Percentiles rank a stretch among this genome's conserved stretches.
Conservation (phyloP, 1,140 invertebrate genomes). For the Drosophila insularis region DNA sequence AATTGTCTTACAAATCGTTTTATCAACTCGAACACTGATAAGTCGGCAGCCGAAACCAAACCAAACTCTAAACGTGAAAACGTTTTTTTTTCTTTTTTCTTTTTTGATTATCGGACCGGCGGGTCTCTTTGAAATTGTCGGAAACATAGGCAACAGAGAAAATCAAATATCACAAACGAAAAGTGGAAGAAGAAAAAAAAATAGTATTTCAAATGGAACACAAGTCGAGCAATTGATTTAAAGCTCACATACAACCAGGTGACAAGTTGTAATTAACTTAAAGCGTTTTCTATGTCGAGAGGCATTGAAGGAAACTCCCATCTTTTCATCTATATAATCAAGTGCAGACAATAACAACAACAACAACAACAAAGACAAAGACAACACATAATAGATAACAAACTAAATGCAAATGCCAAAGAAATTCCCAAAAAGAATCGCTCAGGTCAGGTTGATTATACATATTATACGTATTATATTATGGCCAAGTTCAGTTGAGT, state of each 20-base stretch:
- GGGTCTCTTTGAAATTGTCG: slow-evolving; percentile 61
- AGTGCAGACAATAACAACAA: neutral
- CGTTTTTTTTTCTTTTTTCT: slow-evolving; percentile 15
- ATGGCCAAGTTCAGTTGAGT: slow-evolving; percentile 21
- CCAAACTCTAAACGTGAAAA: slow-evolving; percentile 42
- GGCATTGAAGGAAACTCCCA: neutral
- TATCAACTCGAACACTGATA: slow-evolving; percentile 67
- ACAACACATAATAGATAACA: neutral
- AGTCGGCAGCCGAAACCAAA: slow-evolving; percentile 29
- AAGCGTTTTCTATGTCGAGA: slow-evolving; percentile 47
- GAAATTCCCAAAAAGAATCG: slow-evolving; percentile 6
- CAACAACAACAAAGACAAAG: neutral
- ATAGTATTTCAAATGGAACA: slow-evolving; percentile 41
- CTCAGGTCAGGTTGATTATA: too few species aligned
- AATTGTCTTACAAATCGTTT: slow-evolving; percentile 80
- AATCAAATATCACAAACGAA: slow-evolving; percentile 24
- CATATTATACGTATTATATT: slow-evolving; percentile 20
- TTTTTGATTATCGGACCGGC: slow-evolving; percentile 71
- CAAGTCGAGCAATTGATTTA: slow-evolving; percentile 74
- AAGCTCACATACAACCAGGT: slow-evolving; percentile 37
- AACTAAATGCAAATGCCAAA: neutral
- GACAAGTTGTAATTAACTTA: slow-evolving; percentile 78
- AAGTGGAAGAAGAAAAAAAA: slow-evolving; percentile 33
- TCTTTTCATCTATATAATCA: neutral
- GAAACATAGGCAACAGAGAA: slow-evolving; percentile 3